phyloP scores from a whole-genome alignment of 2,113 vertebrate species.

The Cephalophus harveyi region DNA sequence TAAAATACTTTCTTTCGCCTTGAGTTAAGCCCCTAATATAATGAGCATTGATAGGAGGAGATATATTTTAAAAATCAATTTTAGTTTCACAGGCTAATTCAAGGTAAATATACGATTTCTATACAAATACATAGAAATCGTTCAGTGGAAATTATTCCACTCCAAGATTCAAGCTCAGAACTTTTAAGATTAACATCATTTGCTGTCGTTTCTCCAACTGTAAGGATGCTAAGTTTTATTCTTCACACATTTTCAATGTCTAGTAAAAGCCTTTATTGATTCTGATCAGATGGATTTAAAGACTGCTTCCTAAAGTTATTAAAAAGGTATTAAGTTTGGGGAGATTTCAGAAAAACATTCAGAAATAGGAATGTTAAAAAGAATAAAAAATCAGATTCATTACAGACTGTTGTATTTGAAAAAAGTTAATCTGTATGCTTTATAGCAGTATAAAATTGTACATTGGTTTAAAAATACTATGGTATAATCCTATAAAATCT shows the following conservation, averaged over 20 bases:
- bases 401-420: neutral
- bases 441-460: conserved; percentile 55
- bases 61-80: neutral
- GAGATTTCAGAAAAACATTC: conserved; percentile 26
- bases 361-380: conserved; percentile 21
- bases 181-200: neutral
- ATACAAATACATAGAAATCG: neutral
- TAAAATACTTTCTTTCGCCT: neutral
- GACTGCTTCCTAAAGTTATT: neutral
- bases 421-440: conserved; percentile 31
- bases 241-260: neutral
- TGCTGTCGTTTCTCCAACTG: neutral
- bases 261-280: neutral
- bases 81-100: neutral
- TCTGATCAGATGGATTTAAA: conserved; percentile 12
- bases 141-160: neutral
- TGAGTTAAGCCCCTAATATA: neutral
- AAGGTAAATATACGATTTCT: neutral
- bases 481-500: conserved; percentile 65
- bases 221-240: neutral
- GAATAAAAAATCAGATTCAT: neutral
- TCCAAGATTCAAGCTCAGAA: neutral
- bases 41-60: neutral
- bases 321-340: neutral
- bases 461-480: conserved; percentile 54